Conservation (phyloP, 2,113 vertebrate species). For the Pedionomus torquatus region DNA sequence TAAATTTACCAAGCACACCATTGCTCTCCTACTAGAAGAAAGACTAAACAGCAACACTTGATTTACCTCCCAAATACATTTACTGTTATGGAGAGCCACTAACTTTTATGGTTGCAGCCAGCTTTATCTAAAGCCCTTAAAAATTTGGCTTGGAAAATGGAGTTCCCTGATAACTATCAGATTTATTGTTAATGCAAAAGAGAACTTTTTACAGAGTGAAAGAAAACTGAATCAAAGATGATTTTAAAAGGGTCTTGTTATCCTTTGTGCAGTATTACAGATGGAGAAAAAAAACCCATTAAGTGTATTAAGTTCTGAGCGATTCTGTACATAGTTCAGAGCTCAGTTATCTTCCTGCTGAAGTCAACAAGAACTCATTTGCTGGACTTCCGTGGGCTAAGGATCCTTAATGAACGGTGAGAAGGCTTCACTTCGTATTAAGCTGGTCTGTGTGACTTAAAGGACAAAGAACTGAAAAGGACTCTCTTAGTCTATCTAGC, state of each 20-base stretch:
- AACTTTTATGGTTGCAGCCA: background rate
- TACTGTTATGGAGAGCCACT: background rate
- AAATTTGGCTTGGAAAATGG: background rate
- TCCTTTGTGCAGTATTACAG: background rate
- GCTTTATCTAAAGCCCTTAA: background rate
- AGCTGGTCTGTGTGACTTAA: rapidly evolving
- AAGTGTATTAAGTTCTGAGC: background rate
- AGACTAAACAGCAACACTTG: background rate
- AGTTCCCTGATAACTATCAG: background rate
- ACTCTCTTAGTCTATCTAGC: background rate
- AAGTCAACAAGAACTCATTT: background rate
- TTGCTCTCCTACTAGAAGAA: background rate
- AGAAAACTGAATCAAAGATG: background rate
- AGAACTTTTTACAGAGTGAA: background rate
- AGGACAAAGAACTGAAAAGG: background rate
- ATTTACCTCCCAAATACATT: background rate
- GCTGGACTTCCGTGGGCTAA: background rate
- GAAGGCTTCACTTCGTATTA: background rate
- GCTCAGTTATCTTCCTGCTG: background rate
- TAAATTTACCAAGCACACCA: background rate
- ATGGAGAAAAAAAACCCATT: background rate
- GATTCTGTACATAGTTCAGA: background rate
- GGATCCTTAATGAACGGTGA: background rate
- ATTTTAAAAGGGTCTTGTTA: background rate
- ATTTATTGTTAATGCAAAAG: background rate